Conservation (phyloP, 2,113 vertebrate genomes). For the Dipodomys ordii region DNA sequence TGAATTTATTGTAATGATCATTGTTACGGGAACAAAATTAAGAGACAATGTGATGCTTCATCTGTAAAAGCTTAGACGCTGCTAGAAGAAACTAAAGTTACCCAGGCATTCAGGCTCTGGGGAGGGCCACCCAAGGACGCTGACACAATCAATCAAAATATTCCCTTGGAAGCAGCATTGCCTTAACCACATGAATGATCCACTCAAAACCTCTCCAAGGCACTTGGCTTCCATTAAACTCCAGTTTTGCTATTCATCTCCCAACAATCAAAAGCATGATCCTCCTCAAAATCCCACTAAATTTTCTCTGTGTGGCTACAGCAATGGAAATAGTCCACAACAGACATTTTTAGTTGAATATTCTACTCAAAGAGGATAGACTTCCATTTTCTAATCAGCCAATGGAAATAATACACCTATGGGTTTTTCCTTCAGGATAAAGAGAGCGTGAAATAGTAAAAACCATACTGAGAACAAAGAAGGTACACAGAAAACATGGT, state of each 20-base stretch:
- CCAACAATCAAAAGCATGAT: constrained; percentile 68
- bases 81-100: constrained; percentile 57
- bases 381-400: not conserved
- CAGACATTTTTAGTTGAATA: constrained; percentile 48
- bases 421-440: not conserved
- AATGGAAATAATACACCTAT: not conserved
- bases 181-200: constrained; percentile 71
- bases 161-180: constrained; percentile 38
- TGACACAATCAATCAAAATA: constrained; percentile 78
- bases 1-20: not conserved
- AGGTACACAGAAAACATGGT: not conserved
- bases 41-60: constrained; percentile 31
- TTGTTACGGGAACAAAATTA: constrained; percentile 36
- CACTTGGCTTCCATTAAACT: constrained; percentile 54
- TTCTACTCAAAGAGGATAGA: not conserved
- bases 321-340: constrained; percentile 56
- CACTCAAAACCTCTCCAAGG: constrained; percentile 38
- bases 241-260: constrained; percentile 56
- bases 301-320: constrained; percentile 52
- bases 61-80: constrained; percentile 65
- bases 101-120: constrained; percentile 26
- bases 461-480: not conserved
- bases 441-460: not conserved
- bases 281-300: constrained; percentile 66
- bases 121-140: constrained; percentile 72